A percentile compares a stretch with the other conserved stretches of the same genome.
phyloP scores from a whole-genome alignment of 2,113 vertebrate genomes.

The Riparia riparia region DNA sequence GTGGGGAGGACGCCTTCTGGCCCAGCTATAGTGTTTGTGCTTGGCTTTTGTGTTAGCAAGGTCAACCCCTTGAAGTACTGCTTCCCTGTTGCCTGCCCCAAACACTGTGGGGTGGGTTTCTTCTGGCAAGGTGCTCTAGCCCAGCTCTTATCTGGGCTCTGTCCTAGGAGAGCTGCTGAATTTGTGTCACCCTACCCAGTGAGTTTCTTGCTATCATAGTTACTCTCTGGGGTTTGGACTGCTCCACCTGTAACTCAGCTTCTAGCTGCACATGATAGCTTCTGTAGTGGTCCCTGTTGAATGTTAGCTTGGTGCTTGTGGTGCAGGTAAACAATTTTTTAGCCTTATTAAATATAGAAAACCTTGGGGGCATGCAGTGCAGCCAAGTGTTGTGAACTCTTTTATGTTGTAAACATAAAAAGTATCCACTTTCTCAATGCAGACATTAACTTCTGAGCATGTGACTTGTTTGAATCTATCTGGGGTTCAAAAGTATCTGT shows the following conservation, averaged over 20 bases:
- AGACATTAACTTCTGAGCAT: neutral
- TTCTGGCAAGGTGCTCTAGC: neutral
- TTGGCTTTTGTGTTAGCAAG: neutral
- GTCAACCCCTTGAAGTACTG: fast-evolving
- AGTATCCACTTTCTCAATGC: neutral
- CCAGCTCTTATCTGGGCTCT: neutral
- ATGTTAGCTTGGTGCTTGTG: too few relatives aligned
- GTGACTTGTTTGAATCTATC: neutral
- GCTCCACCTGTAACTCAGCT: neutral
- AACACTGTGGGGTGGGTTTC: neutral
- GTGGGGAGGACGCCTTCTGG: neutral
- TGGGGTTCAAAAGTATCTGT: neutral
- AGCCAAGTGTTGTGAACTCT: neutral
- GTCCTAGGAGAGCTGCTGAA: fast-evolving
- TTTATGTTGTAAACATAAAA: neutral
- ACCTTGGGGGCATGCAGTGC: neutral
- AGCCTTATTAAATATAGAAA: neutral
- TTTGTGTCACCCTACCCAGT: fast-evolving
- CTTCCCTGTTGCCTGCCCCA: neutral
- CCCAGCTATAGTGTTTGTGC: neutral
- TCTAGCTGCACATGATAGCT: fast-evolving
- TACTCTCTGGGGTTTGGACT: neutral
- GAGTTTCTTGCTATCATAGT: fast-evolving
- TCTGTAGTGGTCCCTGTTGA: fast-evolving
- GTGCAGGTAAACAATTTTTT: neutral